Evolutionary conservation across 2,888 invertebrate genomes (phyloP).

Genomic region (Automeris io): DNA sequence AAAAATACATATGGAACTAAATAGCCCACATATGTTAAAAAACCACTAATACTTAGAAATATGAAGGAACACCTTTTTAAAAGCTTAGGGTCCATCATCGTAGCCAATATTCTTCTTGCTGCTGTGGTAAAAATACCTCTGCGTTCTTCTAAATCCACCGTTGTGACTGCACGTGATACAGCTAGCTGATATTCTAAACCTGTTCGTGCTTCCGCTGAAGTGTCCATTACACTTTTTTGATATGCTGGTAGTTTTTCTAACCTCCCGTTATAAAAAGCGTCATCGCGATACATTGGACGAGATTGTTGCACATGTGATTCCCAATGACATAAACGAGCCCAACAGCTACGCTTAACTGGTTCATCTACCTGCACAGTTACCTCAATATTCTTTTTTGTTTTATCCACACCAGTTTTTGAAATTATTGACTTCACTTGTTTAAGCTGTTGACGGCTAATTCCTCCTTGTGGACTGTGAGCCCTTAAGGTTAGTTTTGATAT

Average conservation of each 20-base stretch:
- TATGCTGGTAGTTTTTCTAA: conserved; percentile 49
- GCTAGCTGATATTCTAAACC: conserved; percentile 67
- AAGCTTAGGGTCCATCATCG: conserved; percentile 62
- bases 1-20: conserved; percentile 58
- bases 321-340: conserved; percentile 49
- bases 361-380: conserved; percentile 26
- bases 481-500: conserved; percentile 46
- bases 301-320: conserved; percentile 50
- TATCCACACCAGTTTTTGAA: conserved; percentile 39
- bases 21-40: conserved; percentile 46
- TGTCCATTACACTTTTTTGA: conserved; percentile 51
- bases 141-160: conserved; percentile 48
- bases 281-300: conserved; percentile 65
- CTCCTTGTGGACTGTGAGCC: conserved; percentile 41
- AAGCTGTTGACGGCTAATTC: conserved; percentile 46
- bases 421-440: conserved; percentile 56
- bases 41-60: conserved; percentile 40
- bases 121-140: conserved; percentile 59
- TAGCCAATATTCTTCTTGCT: conserved; percentile 55
- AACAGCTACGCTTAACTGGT: conserved; percentile 32
- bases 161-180: conserved; percentile 58
- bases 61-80: conserved; percentile 48
- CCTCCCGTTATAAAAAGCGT: conserved; percentile 59
- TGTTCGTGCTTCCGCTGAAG: conserved; percentile 36
- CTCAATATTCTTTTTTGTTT: conserved; percentile 30